phyloP scores from a whole-genome alignment of 2,888 invertebrate genomes.

The Drosophila mimica region DNA sequence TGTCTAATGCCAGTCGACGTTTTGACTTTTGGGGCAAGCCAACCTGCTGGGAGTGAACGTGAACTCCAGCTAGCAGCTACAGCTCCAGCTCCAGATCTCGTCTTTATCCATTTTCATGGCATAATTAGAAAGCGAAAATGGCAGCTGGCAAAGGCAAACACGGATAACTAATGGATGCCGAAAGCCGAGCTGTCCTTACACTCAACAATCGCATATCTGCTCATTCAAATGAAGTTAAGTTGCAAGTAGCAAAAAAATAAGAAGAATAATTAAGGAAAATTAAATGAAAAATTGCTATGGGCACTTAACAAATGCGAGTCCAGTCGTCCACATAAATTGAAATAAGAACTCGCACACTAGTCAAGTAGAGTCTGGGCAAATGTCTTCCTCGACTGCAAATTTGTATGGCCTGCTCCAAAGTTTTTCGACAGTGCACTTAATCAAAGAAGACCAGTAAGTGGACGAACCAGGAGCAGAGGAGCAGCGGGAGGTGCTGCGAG shows the following conservation, averaged over 20 bases:
- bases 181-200: conserved; percentile 46
- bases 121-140: conserved; percentile 73
- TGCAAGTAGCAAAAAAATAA: conserved; percentile 8
- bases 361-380: conserved; percentile 43
- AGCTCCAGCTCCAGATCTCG: conserved; percentile 5
- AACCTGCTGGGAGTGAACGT: conserved; percentile 4
- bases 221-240: conserved; percentile 26
- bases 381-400: conserved; percentile 48
- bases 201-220: conserved; percentile 17
- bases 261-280: background rate
- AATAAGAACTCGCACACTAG: conserved; percentile 72
- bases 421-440: conserved; percentile 70
- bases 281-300: conserved; percentile 29
- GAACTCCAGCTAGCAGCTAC: conserved; percentile 2
- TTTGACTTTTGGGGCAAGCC: conserved; percentile 7
- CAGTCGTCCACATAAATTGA: conserved; percentile 58
- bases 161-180: conserved; percentile 56
- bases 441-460: conserved; percentile 46
- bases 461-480: background rate
- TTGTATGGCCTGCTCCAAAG: conserved; percentile 64
- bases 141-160: conserved; percentile 27
- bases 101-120: conserved; percentile 61
- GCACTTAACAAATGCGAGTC: conserved; percentile 38
- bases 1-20: conserved; percentile 53
- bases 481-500: background rate